Evolutionary conservation across 2,888 invertebrate species (phyloP).

Genomic region (Auanema freiburgensis): DNA sequence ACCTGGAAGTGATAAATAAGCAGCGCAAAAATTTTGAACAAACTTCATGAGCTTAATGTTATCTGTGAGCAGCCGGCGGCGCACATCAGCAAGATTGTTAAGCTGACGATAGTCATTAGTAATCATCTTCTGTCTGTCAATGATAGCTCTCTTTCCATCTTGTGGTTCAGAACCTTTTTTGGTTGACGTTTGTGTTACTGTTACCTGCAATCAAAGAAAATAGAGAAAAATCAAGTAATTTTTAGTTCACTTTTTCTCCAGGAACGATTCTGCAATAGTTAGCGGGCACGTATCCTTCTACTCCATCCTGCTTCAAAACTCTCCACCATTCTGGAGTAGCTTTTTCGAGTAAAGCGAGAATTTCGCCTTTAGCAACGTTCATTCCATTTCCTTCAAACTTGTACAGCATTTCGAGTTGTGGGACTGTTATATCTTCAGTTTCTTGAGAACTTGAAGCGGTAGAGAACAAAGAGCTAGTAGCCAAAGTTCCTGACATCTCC

Average conservation of each 20-base stretch:
- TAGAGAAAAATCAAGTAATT: constrained; percentile 8
- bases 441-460: constrained; percentile 28
- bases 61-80: constrained; percentile 84
- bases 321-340: constrained; percentile 91
- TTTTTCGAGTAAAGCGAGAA: constrained; percentile 88
- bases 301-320: constrained; percentile 79
- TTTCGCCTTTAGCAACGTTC: constrained; percentile 86
- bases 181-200: constrained; percentile 36
- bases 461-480: constrained; percentile 57
- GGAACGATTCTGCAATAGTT: constrained; percentile 86
- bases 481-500: constrained; percentile 64
- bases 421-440: constrained; percentile 56
- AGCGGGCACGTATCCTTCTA: constrained; percentile 89
- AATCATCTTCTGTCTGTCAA: constrained; percentile 57
- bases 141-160: constrained; percentile 42
- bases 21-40: neutral
- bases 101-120: constrained; percentile 67
- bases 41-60: constrained; percentile 76
- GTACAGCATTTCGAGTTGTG: constrained; percentile 49
- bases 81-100: constrained; percentile 75
- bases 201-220: constrained; percentile 45
- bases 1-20: constrained; percentile 73
- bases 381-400: constrained; percentile 74
- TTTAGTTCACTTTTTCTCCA: constrained; percentile 72
- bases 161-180: constrained; percentile 29